A percentile compares a stretch with the other conserved stretches of the same genome.
Conservation (phyloP, 2,888 invertebrate genomes). For the Dichetophora obliterata region DNA sequence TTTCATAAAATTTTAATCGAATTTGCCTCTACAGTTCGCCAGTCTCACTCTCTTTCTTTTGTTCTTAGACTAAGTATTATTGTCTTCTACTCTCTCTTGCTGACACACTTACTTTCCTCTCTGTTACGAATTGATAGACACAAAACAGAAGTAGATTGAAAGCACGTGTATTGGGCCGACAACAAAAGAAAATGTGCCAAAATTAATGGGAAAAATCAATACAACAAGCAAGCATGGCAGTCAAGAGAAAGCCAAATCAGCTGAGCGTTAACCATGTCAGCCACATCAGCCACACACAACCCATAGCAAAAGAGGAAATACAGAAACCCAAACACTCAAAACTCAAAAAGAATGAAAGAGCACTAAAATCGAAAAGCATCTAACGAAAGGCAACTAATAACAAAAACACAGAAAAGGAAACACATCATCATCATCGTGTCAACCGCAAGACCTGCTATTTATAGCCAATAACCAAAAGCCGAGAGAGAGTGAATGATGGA, state of each 20-base stretch:
- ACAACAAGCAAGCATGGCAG: not conserved
- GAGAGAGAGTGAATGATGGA: slow-evolving; percentile 3
- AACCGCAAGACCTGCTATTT: slow-evolving; percentile 23
- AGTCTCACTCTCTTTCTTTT: not conserved
- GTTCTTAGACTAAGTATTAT: not conserved
- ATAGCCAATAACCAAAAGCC: not conserved
- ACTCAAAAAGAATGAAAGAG: not conserved
- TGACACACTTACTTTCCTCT: not conserved
- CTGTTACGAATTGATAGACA: slow-evolving; percentile 16
- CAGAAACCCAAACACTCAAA: not conserved
- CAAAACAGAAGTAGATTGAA: slow-evolving; percentile 5
- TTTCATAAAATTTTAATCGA: too few relatives aligned
- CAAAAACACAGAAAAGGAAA: not conserved
- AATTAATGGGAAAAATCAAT: slow-evolving; percentile 8
- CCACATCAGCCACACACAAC: not conserved
- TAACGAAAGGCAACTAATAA: too few relatives aligned
- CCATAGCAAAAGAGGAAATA: not conserved
- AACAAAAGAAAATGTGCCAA: not conserved
- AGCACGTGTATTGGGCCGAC: slow-evolving; percentile 8
- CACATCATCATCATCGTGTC: not conserved
- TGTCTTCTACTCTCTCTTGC: not conserved
- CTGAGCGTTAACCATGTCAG: not conserved
- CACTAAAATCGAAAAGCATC: not conserved
- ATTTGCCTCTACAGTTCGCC: too few relatives aligned
- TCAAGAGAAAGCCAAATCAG: not conserved